phyloP scores from a whole-genome alignment of 2,797 vertebrate genomes.

The Sebastes elongatus region DNA sequence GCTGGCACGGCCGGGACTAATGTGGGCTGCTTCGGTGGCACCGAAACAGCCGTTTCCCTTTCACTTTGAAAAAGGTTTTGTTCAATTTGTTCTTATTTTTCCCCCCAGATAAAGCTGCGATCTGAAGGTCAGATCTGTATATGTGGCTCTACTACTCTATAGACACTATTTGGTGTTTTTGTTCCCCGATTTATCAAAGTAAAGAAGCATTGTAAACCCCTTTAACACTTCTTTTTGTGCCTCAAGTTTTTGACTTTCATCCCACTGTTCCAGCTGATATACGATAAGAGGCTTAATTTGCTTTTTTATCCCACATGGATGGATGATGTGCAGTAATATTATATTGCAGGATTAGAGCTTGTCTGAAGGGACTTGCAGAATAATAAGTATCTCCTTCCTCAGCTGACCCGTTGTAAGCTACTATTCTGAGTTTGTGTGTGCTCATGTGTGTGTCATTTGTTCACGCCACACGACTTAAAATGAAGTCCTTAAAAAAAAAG shows the following conservation, averaged over 20 bases:
- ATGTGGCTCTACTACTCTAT: not conserved
- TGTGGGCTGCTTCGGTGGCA: not conserved
- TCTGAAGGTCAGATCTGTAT: constrained; percentile 3
- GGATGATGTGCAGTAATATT: not conserved
- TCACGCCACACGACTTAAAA: constrained; percentile 16
- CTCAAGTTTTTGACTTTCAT: not conserved
- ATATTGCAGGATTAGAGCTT: not conserved
- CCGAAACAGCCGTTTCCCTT: constrained; percentile 8
- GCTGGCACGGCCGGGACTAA: not conserved
- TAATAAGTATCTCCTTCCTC: not conserved
- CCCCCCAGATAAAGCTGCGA: not conserved
- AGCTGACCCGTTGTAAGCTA: not conserved
- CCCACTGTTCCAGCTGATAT: not conserved
- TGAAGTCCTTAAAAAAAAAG: constrained; percentile 13
- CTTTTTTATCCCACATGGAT: not conserved
- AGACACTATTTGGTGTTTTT: not conserved
- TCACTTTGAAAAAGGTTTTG: constrained; percentile 21
- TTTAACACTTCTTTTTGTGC: not conserved
- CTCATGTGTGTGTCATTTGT: not conserved
- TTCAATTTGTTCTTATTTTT: constrained; percentile 3
- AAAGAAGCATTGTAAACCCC: not conserved
- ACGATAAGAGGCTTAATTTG: constrained; percentile 1
- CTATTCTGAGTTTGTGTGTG: not conserved
- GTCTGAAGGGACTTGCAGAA: not conserved
- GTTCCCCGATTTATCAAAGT: not conserved